phyloP scores from a whole-genome alignment of 2,888 invertebrate species.

The Ornithoptera alexandrae region DNA sequence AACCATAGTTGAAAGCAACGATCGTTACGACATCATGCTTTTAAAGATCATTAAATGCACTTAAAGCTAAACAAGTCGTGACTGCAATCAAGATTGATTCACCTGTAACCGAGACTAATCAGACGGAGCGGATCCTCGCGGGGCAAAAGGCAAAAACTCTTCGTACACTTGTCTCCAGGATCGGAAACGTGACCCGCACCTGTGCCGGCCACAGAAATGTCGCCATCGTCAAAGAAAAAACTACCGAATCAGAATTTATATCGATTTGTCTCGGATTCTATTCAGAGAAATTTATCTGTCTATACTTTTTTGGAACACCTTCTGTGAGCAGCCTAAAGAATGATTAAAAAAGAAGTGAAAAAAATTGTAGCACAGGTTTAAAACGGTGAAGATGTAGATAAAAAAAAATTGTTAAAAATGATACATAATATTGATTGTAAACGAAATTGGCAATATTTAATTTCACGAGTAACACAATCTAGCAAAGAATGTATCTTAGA shows the following conservation, averaged over 20 bases:
- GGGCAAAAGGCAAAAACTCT: constrained; percentile 36
- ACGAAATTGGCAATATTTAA: not conserved
- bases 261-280: constrained; percentile 21
- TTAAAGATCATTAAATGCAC: not conserved
- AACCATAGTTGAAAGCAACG: not conserved
- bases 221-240: constrained; percentile 29
- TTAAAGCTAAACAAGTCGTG: constrained; percentile 33
- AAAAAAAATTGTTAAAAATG: not conserved
- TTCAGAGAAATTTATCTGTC: not conserved
- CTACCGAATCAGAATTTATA: constrained; percentile 21
- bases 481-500: not conserved
- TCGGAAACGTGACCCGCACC: constrained; percentile 42
- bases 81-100: constrained; percentile 48
- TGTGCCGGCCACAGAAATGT: constrained; percentile 31
- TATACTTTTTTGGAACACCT: constrained; percentile 10
- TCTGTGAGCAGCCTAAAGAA: not conserved
- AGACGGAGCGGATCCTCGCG: constrained; percentile 32
- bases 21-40: not conserved
- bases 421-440: not conserved
- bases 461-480: not conserved
- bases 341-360: not conserved
- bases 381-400: not conserved
- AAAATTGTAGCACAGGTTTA: not conserved
- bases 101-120: constrained; percentile 68
- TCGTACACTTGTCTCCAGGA: constrained; percentile 32